phyloP scores from a whole-genome alignment of 2,113 vertebrate species.

The Salvator merianae region DNA sequence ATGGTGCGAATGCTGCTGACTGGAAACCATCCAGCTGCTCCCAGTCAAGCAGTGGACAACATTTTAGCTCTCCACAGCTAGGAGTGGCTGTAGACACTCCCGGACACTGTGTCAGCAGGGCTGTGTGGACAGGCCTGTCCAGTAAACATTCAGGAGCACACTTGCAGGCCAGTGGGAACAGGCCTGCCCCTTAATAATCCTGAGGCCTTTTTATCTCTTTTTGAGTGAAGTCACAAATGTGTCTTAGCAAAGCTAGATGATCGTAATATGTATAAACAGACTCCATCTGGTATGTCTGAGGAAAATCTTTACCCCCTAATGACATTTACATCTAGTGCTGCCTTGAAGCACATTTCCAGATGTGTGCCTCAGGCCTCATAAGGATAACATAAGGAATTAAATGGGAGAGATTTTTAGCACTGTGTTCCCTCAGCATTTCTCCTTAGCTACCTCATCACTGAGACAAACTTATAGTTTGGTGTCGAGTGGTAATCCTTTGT shows the following conservation, averaged over 20 bases:
- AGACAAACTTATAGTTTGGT: neutral
- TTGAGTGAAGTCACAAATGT: conserved; percentile 7
- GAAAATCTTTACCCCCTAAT: neutral
- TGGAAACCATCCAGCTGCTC: too few species aligned
- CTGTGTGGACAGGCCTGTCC: too few species aligned
- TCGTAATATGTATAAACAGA: neutral
- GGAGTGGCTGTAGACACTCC: too few species aligned
- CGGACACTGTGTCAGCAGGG: too few species aligned
- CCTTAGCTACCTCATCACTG: neutral
- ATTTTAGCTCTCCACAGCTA: too few species aligned
- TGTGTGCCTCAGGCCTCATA: neutral
- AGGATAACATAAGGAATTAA: neutral
- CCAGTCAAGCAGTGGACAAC: too few species aligned
- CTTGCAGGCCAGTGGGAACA: too few species aligned
- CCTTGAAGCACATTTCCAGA: neutral
- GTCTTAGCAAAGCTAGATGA: conserved; percentile 7
- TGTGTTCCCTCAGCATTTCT: neutral
- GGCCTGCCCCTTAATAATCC: neutral
- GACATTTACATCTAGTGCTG: neutral
- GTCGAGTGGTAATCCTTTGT: neutral
- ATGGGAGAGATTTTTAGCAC: neutral
- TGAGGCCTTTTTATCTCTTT: neutral
- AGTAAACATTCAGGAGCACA: too few species aligned
- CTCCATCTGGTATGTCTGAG: neutral
- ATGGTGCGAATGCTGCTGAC: too few species aligned